Evolutionary conservation across 2,888 invertebrate species (phyloP).

Genomic region (Pollenia griseotomentosa): DNA sequence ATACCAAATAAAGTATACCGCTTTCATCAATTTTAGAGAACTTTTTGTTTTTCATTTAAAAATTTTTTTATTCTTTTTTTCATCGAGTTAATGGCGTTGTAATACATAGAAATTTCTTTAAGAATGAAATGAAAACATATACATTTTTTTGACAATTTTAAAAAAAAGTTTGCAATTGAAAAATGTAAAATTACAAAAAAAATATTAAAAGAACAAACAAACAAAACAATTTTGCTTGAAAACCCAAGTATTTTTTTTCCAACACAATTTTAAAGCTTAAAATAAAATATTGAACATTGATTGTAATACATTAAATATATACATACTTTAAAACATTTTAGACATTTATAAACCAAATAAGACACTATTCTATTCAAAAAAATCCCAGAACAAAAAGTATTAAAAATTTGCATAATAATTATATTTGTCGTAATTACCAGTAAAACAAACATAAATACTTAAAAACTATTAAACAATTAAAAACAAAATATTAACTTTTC

Average conservation of each 20-base stretch:
- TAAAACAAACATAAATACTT: slow-evolving; percentile 75
- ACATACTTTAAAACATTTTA: slow-evolving; percentile 80
- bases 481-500: slow-evolving; percentile 63
- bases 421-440: slow-evolving; percentile 81
- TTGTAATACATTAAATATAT: slow-evolving; percentile 64
- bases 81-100: slow-evolving; percentile 55
- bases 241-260: slow-evolving; percentile 59
- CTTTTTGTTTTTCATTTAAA: slow-evolving; percentile 64
- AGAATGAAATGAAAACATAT: slow-evolving; percentile 46
- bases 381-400: slow-evolving; percentile 72
- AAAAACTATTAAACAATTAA: slow-evolving; percentile 74
- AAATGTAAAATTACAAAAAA: slow-evolving; percentile 62
- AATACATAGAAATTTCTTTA: slow-evolving; percentile 36
- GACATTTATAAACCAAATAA: slow-evolving; percentile 74
- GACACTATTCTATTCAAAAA: slow-evolving; percentile 62
- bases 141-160: slow-evolving; percentile 64
- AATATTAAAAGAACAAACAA: slow-evolving; percentile 48
- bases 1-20: slow-evolving; percentile 45
- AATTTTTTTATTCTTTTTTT: slow-evolving; percentile 38
- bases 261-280: slow-evolving; percentile 73
- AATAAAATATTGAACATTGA: slow-evolving; percentile 63
- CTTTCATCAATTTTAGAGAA: slow-evolving; percentile 68
- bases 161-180: slow-evolving; percentile 68
- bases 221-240: slow-evolving; percentile 58
- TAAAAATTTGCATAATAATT: slow-evolving; percentile 78